Evolutionary conservation across 2,113 vertebrate species (phyloP).

Genomic region (Cinclus cinclus): DNA sequence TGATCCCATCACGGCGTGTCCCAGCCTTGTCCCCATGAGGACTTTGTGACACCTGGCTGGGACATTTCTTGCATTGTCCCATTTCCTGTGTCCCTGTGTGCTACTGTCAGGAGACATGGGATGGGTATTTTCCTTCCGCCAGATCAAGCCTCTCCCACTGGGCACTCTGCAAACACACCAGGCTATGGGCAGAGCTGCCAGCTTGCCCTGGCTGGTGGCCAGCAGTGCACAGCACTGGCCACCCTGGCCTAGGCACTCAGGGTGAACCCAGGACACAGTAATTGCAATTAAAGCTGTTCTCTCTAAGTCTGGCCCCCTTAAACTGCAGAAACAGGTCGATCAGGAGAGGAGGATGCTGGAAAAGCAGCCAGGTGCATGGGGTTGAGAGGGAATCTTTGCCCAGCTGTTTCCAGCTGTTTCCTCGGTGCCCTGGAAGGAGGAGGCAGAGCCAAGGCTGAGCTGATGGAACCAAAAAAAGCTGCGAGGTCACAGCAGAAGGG

Average conservation of each 20-base stretch:
- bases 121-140: not conserved
- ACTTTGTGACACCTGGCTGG: not conserved
- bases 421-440: not conserved
- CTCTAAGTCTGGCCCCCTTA: not conserved
- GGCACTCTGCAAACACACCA: not conserved
- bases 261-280: not conserved
- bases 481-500: not conserved
- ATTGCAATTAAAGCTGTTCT: not conserved
- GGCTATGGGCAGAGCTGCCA: not conserved
- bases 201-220: not conserved
- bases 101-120: not conserved
- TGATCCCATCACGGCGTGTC: accelerated
- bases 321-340: not conserved
- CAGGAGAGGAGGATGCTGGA: not conserved
- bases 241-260: not conserved
- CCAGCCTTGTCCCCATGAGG: not conserved
- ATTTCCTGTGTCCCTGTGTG: not conserved
- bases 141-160: not conserved
- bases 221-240: not conserved
- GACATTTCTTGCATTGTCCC: not conserved
- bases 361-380: not conserved
- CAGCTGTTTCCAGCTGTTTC: not conserved
- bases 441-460: not conserved
- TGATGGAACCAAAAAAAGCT: not conserved
- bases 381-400: not conserved